Conservation (phyloP, 2,113 vertebrate genomes). For the Ammodytes marinus region DNA sequence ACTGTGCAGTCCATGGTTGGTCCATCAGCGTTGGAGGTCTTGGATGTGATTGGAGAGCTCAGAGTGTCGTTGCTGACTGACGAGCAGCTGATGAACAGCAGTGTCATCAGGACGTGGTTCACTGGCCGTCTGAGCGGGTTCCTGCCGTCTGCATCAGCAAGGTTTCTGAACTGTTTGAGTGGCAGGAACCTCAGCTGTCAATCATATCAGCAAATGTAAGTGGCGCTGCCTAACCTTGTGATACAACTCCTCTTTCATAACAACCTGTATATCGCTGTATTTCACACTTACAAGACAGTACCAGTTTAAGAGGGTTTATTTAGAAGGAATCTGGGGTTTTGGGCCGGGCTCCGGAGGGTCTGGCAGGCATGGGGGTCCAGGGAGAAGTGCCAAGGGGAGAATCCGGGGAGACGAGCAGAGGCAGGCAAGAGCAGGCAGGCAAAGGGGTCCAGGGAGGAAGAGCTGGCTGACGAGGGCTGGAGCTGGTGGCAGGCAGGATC, state of each 20-base stretch:
- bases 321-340: too few species aligned
- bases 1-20: conserved; percentile 45
- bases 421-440: too few species aligned
- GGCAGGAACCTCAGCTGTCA: conserved; percentile 78
- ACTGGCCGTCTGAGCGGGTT: conserved; percentile 58
- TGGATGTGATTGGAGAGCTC: conserved; percentile 77
- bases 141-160: conserved; percentile 62
- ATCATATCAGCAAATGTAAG: conserved; percentile 80
- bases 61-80: conserved; percentile 63
- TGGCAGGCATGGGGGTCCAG: too few species aligned
- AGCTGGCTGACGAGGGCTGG: too few species aligned
- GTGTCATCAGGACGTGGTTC: conserved; percentile 69
- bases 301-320: not conserved
- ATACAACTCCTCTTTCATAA: not conserved
- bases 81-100: conserved; percentile 63
- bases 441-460: too few species aligned
- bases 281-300: not conserved
- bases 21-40: conserved; percentile 46
- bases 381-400: too few species aligned
- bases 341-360: too few species aligned
- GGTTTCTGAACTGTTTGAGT: conserved; percentile 76
- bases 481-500: too few species aligned
- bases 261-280: not conserved
- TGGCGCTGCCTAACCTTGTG: not conserved
- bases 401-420: too few species aligned